Evolutionary conservation across 2,797 vertebrate genomes (phyloP), one percentile per base, ranked within the genome.

Genomic region (Linurgus olivaceus): DNA sequence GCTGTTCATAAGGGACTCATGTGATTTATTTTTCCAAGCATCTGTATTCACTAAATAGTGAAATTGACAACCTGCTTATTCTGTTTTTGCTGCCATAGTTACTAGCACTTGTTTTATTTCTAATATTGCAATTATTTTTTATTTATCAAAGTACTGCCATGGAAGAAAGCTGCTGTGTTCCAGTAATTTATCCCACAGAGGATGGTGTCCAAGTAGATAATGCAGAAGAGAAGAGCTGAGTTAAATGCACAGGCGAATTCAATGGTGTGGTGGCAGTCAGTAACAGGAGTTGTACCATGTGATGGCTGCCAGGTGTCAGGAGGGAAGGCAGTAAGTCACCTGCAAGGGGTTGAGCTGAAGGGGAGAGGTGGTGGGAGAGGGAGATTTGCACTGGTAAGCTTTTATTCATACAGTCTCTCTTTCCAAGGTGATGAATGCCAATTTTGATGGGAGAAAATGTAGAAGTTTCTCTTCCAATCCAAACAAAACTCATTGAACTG

Each of bases 401-500:
- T 61, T 87, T 73, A 54, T 55, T 84, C 26, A 44, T 18, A 23
- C 16, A 38, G 17, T 23, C 40, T 52, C 9, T 71, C 35, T 88
- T 90, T 74, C 73, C 61, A 72, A 75, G 33, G 10, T 72, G 75
- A 72, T 44, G 18, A 81, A 90, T 58, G 70, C 23, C 38, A 81
- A 15, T 86, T 72, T 74, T 68, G n/a, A 45, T 35, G 47, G 35
- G 51, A 90, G 76, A 90, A 93, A 90, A 80, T 52, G 19, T 31
- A 48, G 25, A 92, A 61, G 11, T 68, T 14, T 45, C 48, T 81
- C 65, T 71, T 86, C 76, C 57, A 74, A 38, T 42, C 19, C 76
- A 93, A 91, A 91, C 17, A 94, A 86, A 86, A 84, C 5, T 68
- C 23, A 35, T 47, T 75, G 62, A 86, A 75, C 19, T 6, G 16